A percentile compares a stretch with the other conserved stretches of the same genome.
Evolutionary conservation across 2,797 vertebrate species (phyloP).

Genomic region (Falco rusticolus): DNA sequence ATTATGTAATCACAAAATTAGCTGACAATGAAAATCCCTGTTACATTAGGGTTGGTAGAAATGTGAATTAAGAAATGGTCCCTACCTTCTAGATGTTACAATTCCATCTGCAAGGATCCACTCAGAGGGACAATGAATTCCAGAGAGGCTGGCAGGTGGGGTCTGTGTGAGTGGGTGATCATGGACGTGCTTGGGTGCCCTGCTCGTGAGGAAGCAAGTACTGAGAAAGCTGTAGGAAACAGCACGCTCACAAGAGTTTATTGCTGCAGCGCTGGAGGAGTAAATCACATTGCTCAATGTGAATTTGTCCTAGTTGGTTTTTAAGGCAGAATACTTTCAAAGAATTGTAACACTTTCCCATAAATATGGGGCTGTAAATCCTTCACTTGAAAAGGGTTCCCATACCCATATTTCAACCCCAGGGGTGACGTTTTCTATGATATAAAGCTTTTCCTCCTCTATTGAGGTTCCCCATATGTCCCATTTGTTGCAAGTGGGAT

Average conservation of each 20-base stretch:
- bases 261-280: background rate
- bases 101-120: background rate
- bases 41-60: background rate
- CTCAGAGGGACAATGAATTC: background rate
- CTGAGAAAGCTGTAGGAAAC: background rate
- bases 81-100: background rate
- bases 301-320: background rate
- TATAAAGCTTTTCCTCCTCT: background rate
- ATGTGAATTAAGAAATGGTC: background rate
- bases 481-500: background rate
- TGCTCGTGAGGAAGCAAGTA: background rate
- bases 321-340: slow-evolving; percentile 3
- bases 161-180: rapidly evolving
- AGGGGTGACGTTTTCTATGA: background rate
- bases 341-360: slow-evolving; percentile 16
- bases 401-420: slow-evolving; percentile 12
- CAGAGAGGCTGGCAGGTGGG: background rate
- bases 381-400: slow-evolving; percentile 7
- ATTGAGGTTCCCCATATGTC: background rate
- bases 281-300: background rate
- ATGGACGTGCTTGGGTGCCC: background rate
- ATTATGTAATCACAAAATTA: background rate
- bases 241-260: background rate
- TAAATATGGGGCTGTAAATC: slow-evolving; percentile 19
- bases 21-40: background rate